Conservation (phyloP, 1,140 invertebrate species). For the Lepidostoma basale region DNA sequence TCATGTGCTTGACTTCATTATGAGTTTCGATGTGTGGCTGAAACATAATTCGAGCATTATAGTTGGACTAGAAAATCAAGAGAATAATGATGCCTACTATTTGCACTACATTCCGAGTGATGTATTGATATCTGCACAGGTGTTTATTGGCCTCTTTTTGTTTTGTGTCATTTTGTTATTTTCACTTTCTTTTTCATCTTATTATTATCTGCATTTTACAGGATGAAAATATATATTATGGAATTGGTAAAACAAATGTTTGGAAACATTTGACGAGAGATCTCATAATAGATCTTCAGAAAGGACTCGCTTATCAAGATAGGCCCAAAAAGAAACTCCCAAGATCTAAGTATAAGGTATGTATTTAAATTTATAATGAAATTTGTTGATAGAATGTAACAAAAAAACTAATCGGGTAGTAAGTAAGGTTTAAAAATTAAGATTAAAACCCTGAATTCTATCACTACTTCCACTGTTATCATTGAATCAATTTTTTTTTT, state of each 20-base stretch:
- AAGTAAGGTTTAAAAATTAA: too few relatives aligned
- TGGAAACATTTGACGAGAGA: constrained; percentile 89
- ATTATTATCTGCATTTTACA: constrained; percentile 47
- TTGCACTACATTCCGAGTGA: constrained; percentile 84
- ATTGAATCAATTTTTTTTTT: too few relatives aligned
- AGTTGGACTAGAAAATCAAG: constrained; percentile 77
- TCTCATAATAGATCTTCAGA: constrained; percentile 89
- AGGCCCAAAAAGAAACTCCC: constrained; percentile 74
- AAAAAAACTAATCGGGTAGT: too few relatives aligned
- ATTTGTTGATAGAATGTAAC: too few relatives aligned
- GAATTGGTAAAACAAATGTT: constrained; percentile 73
- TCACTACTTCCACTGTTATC: too few relatives aligned
- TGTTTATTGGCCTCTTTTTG: too few relatives aligned
- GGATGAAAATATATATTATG: constrained; percentile 85
- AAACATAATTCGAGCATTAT: constrained; percentile 81
- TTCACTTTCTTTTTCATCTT: constrained; percentile 3
- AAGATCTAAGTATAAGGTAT: constrained; percentile 77
- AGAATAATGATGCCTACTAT: constrained; percentile 76
- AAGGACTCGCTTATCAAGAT: constrained; percentile 74
- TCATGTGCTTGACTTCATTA: constrained; percentile 76
- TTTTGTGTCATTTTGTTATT: too few relatives aligned
- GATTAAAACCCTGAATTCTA: too few relatives aligned
- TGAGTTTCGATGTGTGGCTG: constrained; percentile 76
- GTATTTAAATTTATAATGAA: constrained; percentile 16
- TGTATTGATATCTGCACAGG: constrained; percentile 73